Evolutionary conservation across 2,888 invertebrate genomes (phyloP).

Genomic region (Linyphia triangularis): DNA sequence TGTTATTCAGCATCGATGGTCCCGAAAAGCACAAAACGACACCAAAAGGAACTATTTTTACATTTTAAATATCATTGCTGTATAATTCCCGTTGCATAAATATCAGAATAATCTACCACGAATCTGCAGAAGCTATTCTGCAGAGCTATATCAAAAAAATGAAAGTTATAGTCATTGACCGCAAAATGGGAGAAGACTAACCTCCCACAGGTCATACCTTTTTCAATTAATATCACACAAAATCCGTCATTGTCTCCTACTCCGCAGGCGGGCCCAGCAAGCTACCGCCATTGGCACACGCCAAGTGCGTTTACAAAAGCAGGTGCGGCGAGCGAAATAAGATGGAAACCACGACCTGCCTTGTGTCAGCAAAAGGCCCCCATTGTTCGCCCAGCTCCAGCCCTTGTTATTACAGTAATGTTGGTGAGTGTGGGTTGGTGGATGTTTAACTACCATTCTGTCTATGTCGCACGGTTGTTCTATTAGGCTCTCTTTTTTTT

Average conservation of each 20-base stretch:
- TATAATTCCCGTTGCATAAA: too few relatives aligned
- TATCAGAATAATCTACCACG: too few relatives aligned
- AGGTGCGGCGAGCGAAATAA: slow-evolving; percentile 44
- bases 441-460: neutral
- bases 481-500: neutral
- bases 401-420: slow-evolving; percentile 17
- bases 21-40: too few relatives aligned
- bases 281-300: neutral
- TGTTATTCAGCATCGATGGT: too few relatives aligned
- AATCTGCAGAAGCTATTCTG: too few relatives aligned
- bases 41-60: too few relatives aligned
- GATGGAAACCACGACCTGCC: neutral
- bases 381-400: neutral
- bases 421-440: slow-evolving; percentile 5
- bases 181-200: neutral
- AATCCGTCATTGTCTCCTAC: slow-evolving; percentile 11
- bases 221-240: slow-evolving; percentile 33
- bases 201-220: slow-evolving; percentile 22
- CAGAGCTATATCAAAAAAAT: too few relatives aligned
- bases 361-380: slow-evolving; percentile 8
- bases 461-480: neutral
- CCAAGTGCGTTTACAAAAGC: slow-evolving; percentile 29
- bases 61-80: too few relatives aligned
- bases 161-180: slow-evolving; percentile 28
- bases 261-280: slow-evolving; percentile 3